phyloP scores from a whole-genome alignment of 1,140 invertebrate genomes.

The Pinna nobilis region DNA sequence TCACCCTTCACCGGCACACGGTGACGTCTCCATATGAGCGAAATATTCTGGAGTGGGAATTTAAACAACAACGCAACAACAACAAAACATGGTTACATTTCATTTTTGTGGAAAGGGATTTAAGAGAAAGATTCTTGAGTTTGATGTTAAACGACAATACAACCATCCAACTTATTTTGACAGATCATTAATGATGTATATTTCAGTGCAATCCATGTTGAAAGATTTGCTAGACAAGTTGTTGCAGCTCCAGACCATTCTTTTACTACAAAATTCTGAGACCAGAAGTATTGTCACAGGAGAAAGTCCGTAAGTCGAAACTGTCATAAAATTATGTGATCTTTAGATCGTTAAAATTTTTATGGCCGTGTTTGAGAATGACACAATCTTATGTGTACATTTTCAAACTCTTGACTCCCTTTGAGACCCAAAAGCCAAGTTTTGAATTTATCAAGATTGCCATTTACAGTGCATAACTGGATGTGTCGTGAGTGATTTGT shows the following conservation, averaged over 20 bases:
- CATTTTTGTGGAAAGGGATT: neutral
- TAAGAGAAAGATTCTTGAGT: neutral
- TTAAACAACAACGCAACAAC: neutral
- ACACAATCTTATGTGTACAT: too few relatives aligned
- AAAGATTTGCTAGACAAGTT: constrained; percentile 68
- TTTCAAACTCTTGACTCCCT: too few relatives aligned
- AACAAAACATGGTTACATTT: neutral
- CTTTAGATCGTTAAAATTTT: too few relatives aligned
- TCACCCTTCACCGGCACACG: too few relatives aligned
- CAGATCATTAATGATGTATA: neutral
- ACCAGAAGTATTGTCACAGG: constrained; percentile 75
- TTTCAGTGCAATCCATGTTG: constrained; percentile 49
- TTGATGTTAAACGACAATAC: neutral
- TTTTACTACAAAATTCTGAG: constrained; percentile 82
- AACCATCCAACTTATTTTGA: neutral
- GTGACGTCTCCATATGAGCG: too few relatives aligned
- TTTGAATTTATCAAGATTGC: too few relatives aligned
- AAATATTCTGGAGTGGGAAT: neutral
- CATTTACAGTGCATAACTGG: too few relatives aligned
- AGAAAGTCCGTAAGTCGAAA: constrained; percentile 56
- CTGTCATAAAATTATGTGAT: constrained; percentile 76
- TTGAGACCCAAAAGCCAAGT: too few relatives aligned
- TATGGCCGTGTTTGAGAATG: too few relatives aligned
- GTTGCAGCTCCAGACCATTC: constrained; percentile 77
- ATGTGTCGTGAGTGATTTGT: too few relatives aligned